Evolutionary conservation across 92 coral and sea anemone species (phyloP).

Genomic region (Phymanthus crucifer): DNA sequence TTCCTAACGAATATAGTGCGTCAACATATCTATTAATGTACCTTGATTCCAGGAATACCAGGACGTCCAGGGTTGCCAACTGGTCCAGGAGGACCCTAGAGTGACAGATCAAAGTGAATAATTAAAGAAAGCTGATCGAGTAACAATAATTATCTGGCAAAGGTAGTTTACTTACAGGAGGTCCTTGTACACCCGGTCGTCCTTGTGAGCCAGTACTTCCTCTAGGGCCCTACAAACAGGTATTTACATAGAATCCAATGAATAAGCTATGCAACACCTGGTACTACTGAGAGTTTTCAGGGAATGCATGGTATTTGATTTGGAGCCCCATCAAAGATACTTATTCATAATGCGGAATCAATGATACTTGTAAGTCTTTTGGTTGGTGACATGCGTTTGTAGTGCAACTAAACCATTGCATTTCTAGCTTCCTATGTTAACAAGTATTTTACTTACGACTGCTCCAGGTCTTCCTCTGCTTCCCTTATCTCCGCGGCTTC

Average conservation of each 20-base stretch:
- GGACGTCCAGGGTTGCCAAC: slow-evolving; percentile 42
- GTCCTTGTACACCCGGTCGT: slow-evolving; percentile 66
- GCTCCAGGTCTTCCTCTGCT: slow-evolving; percentile 49
- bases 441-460: slow-evolving; percentile 36
- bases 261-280: not conserved
- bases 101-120: not conserved
- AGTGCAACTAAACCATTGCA: no score
- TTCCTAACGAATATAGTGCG: not conserved
- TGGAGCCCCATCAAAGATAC: no score
- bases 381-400: no score
- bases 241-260: not conserved
- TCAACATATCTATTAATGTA: not conserved
- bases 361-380: no score
- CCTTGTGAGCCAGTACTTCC: slow-evolving; percentile 59
- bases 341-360: no score
- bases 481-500: slow-evolving; percentile 59
- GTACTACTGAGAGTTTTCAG: not conserved
- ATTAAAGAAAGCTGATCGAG: not conserved
- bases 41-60: slow-evolving; percentile 63
- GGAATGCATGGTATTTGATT: no score
- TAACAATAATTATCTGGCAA: not conserved
- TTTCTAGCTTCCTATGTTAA: not conserved
- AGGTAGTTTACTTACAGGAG: slow-evolving; percentile 52
- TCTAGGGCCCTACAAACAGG: slow-evolving; percentile 26
- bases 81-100: slow-evolving; percentile 56